These are phyloP conservation scores for Ammodramus savannarum DNA, from an alignment of 2,113 vertebrate genomes.

Conservation along the genomic window DNA sequence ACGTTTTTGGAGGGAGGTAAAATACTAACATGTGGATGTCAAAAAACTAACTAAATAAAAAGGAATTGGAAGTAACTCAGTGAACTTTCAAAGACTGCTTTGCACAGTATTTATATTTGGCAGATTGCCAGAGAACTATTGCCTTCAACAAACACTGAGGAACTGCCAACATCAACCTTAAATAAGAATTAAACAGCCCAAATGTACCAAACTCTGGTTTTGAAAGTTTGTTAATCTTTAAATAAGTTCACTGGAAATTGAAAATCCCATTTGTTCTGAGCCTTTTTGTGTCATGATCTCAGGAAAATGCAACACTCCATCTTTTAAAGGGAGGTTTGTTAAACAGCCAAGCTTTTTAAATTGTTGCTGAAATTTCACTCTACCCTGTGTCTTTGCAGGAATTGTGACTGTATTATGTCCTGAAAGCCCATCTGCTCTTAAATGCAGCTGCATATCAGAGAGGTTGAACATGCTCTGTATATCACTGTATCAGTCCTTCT, in stretches of 20 bases:
- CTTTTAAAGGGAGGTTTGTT: background rate
- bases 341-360: background rate
- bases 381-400: background rate
- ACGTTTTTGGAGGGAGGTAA: rapidly evolving
- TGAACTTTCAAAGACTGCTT: background rate
- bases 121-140: background rate
- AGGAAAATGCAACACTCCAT: background rate
- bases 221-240: background rate
- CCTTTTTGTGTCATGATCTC: background rate
- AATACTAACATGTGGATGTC: background rate
- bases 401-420: background rate
- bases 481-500: background rate
- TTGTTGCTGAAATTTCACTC: background rate
- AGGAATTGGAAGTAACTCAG: background rate
- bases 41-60: background rate
- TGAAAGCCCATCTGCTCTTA: background rate
- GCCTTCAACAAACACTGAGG: background rate
- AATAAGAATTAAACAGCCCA: background rate
- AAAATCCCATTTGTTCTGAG: background rate
- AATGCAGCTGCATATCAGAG: background rate
- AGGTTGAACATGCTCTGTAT: background rate
- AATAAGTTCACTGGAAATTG: background rate
- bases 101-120: background rate
- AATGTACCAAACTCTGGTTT: background rate
- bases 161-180: background rate